Base-by-base conservation (phyloP, 2,797 vertebrate species). In the Trematomus bernacchii region DNA sequence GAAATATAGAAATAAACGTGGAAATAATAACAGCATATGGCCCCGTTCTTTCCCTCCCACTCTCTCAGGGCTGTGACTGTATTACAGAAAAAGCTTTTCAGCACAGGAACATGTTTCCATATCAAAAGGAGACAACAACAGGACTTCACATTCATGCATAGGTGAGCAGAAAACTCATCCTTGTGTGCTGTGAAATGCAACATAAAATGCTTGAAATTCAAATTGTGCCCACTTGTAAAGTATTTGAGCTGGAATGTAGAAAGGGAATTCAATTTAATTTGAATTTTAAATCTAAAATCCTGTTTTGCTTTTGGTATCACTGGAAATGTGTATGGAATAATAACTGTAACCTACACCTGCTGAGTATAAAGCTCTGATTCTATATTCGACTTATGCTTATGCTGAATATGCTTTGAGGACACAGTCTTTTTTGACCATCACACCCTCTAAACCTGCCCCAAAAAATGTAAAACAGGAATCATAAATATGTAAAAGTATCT, bases 81-180 rank as follows among this genome's bases (percentile, higher is more conserved):
- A 90, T 92, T 89, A 87, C 90, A 95, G 92, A 95, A 73, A 78
- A 71, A 77, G 91, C 89, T 93, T 95, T 95, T 95, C 73, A 75
- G 43, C 93, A 94, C 95, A 94, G 92, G 89, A 94, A 95, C 94
- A 93, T 96, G 95, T 97, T 97, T 97, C 96, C 96, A 96, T 95
- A 96, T 96, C 93, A 96, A 96, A 96, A 95, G 95, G 93, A 50
- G 60, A 7, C 94, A 95, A 94, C 92, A 94, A 95, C 93, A 93
- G 94, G 95, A 95, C 95, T 95, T 94, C 95, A 95, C 91, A 95
- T 94, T 95, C 68, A 53, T 54, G 50, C 53, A 60, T 30, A 52
- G 55, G 9, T 30, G n/a, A 40, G 19, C 40, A 54, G 8, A 43
- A 72, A 73, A 37, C 54, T 67, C 50, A 43, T 66, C 48, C 10